Conservation (phyloP, 2,888 invertebrate species). For the Cryptophagus acutangulus region DNA sequence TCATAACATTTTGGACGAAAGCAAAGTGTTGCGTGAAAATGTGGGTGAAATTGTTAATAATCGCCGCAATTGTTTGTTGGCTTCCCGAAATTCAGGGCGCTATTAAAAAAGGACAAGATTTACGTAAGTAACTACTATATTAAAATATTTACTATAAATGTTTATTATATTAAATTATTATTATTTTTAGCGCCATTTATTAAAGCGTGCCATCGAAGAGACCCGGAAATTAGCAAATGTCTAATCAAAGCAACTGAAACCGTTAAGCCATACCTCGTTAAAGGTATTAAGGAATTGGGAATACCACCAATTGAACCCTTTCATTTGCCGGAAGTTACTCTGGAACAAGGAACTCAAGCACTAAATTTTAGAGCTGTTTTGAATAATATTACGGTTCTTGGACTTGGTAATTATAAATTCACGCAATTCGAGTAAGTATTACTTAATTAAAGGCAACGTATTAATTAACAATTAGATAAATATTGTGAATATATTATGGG, state of each 20-base stretch:
- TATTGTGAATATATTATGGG: too few relatives aligned
- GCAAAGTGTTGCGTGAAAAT: too few relatives aligned
- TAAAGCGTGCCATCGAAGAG: constrained; percentile 31
- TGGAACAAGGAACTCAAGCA: constrained; percentile 25
- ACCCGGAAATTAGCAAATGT: constrained; percentile 38
- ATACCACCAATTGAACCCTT: constrained; percentile 39
- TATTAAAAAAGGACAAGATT: too few relatives aligned
- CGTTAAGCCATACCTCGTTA: constrained; percentile 31
- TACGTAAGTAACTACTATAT: too few relatives aligned
- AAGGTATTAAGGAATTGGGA: constrained; percentile 40
- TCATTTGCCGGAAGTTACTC: constrained; percentile 28
- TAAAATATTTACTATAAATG: too few relatives aligned
- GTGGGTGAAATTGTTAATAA: too few relatives aligned
- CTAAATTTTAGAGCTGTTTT: constrained; percentile 26
- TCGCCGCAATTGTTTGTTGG: too few relatives aligned
- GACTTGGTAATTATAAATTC: constrained; percentile 22
- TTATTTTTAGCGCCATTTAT: constrained; percentile 5
- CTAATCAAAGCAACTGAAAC: constrained; percentile 32
- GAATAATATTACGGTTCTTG: constrained; percentile 22
- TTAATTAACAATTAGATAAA: background rate
- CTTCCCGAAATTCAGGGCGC: too few relatives aligned
- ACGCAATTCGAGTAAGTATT: constrained; percentile 20
- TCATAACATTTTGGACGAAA: too few relatives aligned
- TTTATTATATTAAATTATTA: too few relatives aligned
- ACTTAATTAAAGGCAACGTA: background rate